phyloP scores from a whole-genome alignment of 1,140 invertebrate species.

The Pseudomyrmex cubaensis region DNA sequence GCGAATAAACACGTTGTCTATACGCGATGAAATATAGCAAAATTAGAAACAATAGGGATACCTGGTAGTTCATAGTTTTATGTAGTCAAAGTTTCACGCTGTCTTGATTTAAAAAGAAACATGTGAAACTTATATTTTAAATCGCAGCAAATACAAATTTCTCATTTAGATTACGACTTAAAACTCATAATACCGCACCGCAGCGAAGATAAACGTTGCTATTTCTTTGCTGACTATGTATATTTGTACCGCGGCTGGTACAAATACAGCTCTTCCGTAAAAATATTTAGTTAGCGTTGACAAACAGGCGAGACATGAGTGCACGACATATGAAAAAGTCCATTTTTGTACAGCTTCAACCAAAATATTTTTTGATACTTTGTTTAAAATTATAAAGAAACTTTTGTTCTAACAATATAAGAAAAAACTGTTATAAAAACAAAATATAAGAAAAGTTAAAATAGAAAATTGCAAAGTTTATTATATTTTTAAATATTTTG shows the following conservation, averaged over 20 bases:
- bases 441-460: too few species aligned
- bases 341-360: constrained; percentile 3
- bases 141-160: constrained; percentile 5
- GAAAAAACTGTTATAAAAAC: too few species aligned
- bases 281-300: constrained; percentile 47
- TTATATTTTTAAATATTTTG: too few species aligned
- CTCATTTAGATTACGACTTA: constrained; percentile 19
- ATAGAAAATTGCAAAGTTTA: too few species aligned
- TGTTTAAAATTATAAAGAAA: background rate
- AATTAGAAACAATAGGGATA: too few species aligned
- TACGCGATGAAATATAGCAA: too few species aligned
- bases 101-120: background rate
- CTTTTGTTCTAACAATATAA: too few species aligned
- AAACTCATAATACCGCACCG: constrained; percentile 25
- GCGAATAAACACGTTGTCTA: too few species aligned
- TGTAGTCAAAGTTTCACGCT: background rate
- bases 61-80: too few species aligned
- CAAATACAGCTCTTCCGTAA: constrained; percentile 20
- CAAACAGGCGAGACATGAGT: constrained; percentile 8
- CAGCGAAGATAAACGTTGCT: constrained; percentile 5
- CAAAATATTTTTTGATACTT: background rate
- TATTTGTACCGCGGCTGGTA: constrained; percentile 11
- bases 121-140: background rate
- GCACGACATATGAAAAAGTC: background rate
- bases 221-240: constrained; percentile 4